Evolutionary conservation across 2,113 vertebrate species (phyloP), one percentile per base, ranked within the genome.

Genomic region (Notarius quadriscutis): DNA sequence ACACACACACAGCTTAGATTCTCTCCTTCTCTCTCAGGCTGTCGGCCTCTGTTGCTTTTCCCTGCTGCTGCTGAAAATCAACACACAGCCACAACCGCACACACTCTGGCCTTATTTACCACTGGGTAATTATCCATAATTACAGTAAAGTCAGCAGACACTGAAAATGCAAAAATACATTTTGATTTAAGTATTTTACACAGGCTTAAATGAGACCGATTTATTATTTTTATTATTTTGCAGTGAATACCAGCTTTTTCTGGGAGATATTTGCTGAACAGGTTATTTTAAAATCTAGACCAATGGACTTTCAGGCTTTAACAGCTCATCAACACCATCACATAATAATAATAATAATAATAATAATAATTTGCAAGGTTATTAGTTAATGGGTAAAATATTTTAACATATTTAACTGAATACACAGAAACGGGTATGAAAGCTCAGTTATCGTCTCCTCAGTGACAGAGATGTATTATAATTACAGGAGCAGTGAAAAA

Each of bases 381-480:
- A 7, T 78, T 27, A 27, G 1, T 55, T 12, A 55, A 15, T n/a
- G 25, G 5, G 12, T 8, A 53, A n/a, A 75, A 50, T 41, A 41
- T 53, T 53, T 50, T 5, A 0, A 50, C 1, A 58, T 34, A 57
- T 58, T 55, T 15, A 9, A 34, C 18, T 63, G 60, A 9, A 53
- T 12, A 80, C 51, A 51, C 48, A 53, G 81, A 72, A 41, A 67
- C 87, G 91, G 84, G 90, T 92, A 89, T 91, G 91, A 87, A 91
- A 82, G 62, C 11, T 63, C 89, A 60, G 86, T 91, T 88, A 90
- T 34, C 58, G 63, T 82, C 88, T 89, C 86, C 91, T 87, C 75
- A 86, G 65, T 91, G 93, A 90, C 92, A 93, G 92, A 93, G 92
- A 95, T 92, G 86, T 90, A 94, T 77, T 95, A 91, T 89, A 91